These are phyloP conservation scores for Rhorus exstirpatorius DNA, from an alignment of 2,888 invertebrate genomes.

Conservation along the genomic window DNA sequence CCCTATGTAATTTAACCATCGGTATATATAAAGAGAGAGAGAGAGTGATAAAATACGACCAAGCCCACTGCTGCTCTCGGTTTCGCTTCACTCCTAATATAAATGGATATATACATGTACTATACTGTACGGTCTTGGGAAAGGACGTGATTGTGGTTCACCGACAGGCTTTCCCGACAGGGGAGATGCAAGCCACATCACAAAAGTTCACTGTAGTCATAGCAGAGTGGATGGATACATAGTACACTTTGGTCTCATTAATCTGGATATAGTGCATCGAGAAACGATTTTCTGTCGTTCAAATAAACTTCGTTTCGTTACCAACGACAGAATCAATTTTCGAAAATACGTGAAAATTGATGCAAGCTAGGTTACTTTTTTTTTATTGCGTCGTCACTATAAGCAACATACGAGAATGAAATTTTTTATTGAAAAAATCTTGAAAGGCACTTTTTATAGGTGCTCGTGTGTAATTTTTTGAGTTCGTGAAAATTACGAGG, in stretches of 20 bases:
- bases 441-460: neutral
- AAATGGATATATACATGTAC: constrained; percentile 38
- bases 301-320: constrained; percentile 19
- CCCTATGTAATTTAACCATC: neutral
- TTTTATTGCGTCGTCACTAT: neutral
- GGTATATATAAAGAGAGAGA: too few species aligned
- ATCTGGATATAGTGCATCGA: neutral
- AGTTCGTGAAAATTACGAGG: neutral
- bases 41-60: constrained; percentile 36
- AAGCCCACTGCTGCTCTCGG: constrained; percentile 25
- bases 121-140: constrained; percentile 33
- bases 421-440: neutral
- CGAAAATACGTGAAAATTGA: neutral
- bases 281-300: constrained; percentile 18
- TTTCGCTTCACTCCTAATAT: constrained; percentile 25
- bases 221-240: constrained; percentile 43
- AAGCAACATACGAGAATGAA: too few species aligned
- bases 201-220: constrained; percentile 47
- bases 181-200: constrained; percentile 56
- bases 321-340: neutral
- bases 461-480: neutral
- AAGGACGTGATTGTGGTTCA: constrained; percentile 64
- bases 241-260: constrained; percentile 33
- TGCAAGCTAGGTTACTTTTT: neutral
- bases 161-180: constrained; percentile 44